Evolutionary conservation across 2,113 vertebrate genomes (phyloP).

Genomic region (Scolopax mira): DNA sequence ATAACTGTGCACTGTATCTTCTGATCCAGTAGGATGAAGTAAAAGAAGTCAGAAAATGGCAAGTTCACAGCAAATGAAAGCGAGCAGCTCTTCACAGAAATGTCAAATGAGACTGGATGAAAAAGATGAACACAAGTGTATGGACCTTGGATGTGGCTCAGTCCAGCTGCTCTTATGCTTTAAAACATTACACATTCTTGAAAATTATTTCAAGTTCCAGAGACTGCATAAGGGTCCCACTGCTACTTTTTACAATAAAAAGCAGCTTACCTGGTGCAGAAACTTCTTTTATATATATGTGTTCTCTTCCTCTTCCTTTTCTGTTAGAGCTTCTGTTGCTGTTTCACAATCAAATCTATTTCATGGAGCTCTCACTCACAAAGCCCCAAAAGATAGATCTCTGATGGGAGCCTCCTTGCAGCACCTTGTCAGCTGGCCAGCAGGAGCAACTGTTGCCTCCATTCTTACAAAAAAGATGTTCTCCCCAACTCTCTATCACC

Average conservation of each 20-base stretch:
- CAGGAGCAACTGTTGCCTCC: neutral
- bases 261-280: conserved; percentile 26
- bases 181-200: neutral
- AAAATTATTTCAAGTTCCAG: neutral
- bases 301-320: neutral
- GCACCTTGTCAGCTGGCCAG: neutral
- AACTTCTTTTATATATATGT: neutral
- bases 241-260: conserved; percentile 37
- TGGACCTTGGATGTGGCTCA: neutral
- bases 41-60: neutral
- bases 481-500: neutral
- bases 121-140: neutral
- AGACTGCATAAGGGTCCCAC: neutral
- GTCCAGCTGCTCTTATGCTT: neutral
- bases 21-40: neutral
- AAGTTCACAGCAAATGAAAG: neutral
- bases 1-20: neutral
- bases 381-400: neutral
- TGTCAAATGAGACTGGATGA: neutral
- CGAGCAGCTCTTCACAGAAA: neutral
- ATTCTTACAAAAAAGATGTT: neutral
- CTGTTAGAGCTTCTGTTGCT: neutral
- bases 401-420: neutral
- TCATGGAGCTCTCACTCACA: neutral
- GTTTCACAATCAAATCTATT: neutral